Conservation (phyloP, 2,888 invertebrate species). For the Drosophila koepferae region DNA sequence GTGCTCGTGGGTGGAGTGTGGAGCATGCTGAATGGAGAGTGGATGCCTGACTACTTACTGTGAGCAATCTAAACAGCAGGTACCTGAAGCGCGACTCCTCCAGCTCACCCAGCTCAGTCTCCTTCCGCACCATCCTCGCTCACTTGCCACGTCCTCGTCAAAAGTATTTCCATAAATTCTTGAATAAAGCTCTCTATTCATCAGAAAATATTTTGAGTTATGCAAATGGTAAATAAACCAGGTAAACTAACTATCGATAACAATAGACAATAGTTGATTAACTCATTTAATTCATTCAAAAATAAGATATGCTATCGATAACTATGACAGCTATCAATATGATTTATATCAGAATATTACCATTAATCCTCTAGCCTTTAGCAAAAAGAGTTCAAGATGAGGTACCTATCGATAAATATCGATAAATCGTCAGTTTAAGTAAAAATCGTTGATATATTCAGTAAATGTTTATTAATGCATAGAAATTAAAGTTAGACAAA, state of each 20-base stretch:
- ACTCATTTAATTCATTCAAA: background rate
- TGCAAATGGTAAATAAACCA: background rate
- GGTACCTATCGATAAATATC: background rate
- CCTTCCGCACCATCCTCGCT: background rate
- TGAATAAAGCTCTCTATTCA: slow-evolving; percentile 12
- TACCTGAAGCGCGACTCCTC: slow-evolving; percentile 1
- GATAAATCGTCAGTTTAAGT: too few relatives aligned
- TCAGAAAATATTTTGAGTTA: slow-evolving; percentile 15
- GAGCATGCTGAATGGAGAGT: too few relatives aligned
- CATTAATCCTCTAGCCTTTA: too few relatives aligned
- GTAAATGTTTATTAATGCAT: slow-evolving; percentile 34
- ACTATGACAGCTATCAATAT: too few relatives aligned
- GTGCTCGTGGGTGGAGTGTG: background rate
- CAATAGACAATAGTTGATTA: too few relatives aligned
- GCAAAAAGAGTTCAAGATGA: too few relatives aligned
- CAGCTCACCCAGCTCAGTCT: too few relatives aligned
- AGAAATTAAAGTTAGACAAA: slow-evolving; percentile 15
- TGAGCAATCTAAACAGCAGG: slow-evolving; percentile 24
- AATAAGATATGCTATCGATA: too few relatives aligned
- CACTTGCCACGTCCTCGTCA: background rate
- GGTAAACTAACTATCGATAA: background rate
- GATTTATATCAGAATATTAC: too few relatives aligned
- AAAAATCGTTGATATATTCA: slow-evolving; percentile 7
- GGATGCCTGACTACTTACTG: background rate
- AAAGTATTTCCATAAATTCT: slow-evolving; percentile 25